phyloP scores from a whole-genome alignment of 2,888 invertebrate genomes.

The Zelleria hepariella region DNA sequence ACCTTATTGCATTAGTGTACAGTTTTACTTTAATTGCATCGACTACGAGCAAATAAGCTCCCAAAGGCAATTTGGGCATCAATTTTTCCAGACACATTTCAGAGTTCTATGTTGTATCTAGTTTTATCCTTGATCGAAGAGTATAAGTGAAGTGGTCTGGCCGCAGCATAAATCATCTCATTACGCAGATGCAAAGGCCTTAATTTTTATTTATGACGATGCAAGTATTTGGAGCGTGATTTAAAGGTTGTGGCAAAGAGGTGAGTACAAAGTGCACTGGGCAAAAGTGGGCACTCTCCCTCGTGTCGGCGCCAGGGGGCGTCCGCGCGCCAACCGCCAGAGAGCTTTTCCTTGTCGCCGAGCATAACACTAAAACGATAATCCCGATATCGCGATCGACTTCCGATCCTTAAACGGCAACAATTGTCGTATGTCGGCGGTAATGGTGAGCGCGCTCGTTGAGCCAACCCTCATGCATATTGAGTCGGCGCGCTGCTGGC shows the following conservation, averaged over 20 bases:
- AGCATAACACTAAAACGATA: constrained; percentile 68
- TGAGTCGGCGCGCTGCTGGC: background rate
- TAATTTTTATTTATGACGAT: background rate
- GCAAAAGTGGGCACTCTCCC: constrained; percentile 24
- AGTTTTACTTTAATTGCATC: too few relatives aligned
- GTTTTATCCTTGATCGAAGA: too few relatives aligned
- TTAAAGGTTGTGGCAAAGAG: background rate
- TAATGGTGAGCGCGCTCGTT: constrained; percentile 42
- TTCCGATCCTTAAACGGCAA: constrained; percentile 58
- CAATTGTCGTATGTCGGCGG: constrained; percentile 55
- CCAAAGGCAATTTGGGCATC: too few relatives aligned
- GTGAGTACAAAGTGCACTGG: constrained; percentile 3
- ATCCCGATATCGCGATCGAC: constrained; percentile 53
- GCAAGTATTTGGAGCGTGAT: background rate
- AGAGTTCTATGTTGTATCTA: too few relatives aligned
- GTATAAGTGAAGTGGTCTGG: too few relatives aligned
- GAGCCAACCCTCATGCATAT: constrained; percentile 2
- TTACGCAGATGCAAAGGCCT: background rate
- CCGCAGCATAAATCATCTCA: too few relatives aligned
- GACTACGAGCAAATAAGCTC: too few relatives aligned
- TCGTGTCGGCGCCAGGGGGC: constrained; percentile 27
- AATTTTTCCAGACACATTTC: too few relatives aligned
- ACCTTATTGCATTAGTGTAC: too few relatives aligned
- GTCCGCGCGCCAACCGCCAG: constrained; percentile 34
- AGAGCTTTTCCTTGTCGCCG: constrained; percentile 69